Percentiles rank a stretch among this genome's conserved stretches.
Conservation (phyloP, 2,888 invertebrate species). For the Sphaerophoria rueppellii region DNA sequence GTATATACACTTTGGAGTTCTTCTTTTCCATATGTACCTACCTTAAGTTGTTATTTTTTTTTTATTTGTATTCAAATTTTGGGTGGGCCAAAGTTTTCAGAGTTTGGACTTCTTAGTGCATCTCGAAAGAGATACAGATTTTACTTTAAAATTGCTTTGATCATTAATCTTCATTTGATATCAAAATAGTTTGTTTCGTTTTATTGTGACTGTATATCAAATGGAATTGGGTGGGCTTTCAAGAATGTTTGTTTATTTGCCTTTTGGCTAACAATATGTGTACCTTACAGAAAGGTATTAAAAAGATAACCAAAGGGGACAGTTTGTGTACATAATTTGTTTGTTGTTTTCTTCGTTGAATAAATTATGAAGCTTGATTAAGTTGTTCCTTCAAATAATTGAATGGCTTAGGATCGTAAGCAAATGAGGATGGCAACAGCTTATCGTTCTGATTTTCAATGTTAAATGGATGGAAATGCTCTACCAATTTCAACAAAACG, state of each 20-base stretch:
- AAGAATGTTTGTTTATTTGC: conserved; percentile 12
- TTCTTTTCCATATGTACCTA: conserved; percentile 12
- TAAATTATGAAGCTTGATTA: not conserved
- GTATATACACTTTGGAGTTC: conserved; percentile 24
- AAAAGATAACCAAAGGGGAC: not conserved
- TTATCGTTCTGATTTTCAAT: no score
- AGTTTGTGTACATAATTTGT: not conserved
- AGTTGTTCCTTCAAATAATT: not conserved
- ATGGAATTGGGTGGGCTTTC: conserved; percentile 39
- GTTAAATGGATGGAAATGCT: no score
- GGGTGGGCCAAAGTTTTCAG: conserved; percentile 59
- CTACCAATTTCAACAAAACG: no score
- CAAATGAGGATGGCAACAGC: no score
- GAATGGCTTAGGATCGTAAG: no score
- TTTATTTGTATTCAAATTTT: conserved; percentile 41
- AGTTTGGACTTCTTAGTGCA: conserved; percentile 1
- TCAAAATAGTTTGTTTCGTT: conserved; percentile 14
- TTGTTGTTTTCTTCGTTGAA: not conserved
- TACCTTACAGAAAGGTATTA: conserved; percentile 12
- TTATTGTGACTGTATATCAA: conserved; percentile 4
- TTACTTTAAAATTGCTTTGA: conserved; percentile 47
- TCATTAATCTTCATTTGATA: conserved; percentile 64
- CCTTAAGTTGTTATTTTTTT: conserved; percentile 10
- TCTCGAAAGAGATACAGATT: conserved; percentile 41
- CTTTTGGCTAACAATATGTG: conserved; percentile 3